Percentiles rank a stretch among this genome's conserved stretches.
These are phyloP conservation scores for Erythrocercus mccallii DNA, from an alignment of 2,113 vertebrate genomes.

Conservation along the genomic window DNA sequence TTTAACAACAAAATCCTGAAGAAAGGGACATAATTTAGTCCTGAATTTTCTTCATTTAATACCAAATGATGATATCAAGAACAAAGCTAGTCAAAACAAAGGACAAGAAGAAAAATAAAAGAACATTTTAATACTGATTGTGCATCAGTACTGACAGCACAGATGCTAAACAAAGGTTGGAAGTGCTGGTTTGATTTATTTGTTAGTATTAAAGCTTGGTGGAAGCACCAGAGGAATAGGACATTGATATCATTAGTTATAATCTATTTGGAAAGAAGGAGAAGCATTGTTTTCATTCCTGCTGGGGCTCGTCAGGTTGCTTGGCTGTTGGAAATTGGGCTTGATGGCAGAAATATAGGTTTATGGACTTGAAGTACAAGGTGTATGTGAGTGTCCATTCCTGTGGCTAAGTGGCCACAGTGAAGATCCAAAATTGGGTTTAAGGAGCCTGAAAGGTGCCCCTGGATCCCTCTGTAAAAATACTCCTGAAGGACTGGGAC, in stretches of 20 bases:
- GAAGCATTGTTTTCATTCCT: conserved; percentile 5
- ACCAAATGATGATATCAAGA: not conserved
- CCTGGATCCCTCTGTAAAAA: not conserved
- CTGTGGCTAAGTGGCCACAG: not conserved
- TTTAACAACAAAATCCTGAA: not conserved
- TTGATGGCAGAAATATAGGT: not conserved
- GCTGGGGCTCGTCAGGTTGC: not conserved
- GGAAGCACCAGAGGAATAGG: not conserved
- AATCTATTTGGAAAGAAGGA: conserved; percentile 20
- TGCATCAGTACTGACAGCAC: not conserved
- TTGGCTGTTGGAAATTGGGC: not conserved
- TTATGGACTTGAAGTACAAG: not conserved
- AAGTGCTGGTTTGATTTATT: not conserved
- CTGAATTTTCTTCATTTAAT: not conserved
- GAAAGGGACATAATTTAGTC: not conserved
- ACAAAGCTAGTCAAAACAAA: conserved; percentile 2
- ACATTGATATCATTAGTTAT: not conserved
- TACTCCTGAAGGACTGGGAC: not conserved
- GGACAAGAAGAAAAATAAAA: not conserved
- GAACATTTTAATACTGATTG: not conserved
- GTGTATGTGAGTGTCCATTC: not conserved
- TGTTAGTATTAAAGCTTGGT: not conserved
- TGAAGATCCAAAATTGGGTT: accelerated
- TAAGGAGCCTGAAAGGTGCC: not conserved
- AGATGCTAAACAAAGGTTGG: not conserved